Percentiles rank a stretch among this genome's conserved stretches.
Evolutionary conservation across 2,888 invertebrate genomes (phyloP).

Genomic region (Epinotia ramella): DNA sequence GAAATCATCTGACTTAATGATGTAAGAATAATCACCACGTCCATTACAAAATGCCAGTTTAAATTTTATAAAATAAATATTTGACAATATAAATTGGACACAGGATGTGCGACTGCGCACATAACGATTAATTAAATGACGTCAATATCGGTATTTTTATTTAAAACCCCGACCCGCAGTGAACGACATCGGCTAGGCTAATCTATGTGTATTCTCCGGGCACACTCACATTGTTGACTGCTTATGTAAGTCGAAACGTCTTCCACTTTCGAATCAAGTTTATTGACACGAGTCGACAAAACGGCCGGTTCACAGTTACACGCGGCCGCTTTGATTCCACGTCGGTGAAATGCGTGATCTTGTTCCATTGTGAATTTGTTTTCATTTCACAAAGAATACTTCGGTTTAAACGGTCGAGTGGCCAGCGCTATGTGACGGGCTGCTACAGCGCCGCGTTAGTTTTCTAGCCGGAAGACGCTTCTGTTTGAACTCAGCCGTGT

Average conservation of each 20-base stretch:
- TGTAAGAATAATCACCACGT: background rate
- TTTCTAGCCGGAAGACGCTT: conserved; percentile 42
- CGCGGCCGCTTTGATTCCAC: conserved; percentile 75
- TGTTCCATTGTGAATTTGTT: conserved; percentile 55
- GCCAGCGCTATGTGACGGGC: conserved; percentile 37
- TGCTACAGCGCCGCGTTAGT: conserved; percentile 33
- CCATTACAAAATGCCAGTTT: background rate
- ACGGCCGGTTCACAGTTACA: conserved; percentile 80
- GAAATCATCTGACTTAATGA: too few relatives aligned
- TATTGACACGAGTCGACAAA: conserved; percentile 85
- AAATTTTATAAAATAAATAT: background rate
- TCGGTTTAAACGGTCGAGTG: conserved; percentile 45
- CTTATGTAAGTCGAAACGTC: conserved; percentile 84
- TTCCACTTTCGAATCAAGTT: conserved; percentile 86
- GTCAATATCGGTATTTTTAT: conserved; percentile 35
- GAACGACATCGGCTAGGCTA: conserved; percentile 47
- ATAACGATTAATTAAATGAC: conserved; percentile 29
- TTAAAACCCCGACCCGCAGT: conserved; percentile 25
- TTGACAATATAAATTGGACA: conserved; percentile 6
- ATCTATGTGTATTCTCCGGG: conserved; percentile 53
- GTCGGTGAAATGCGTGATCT: conserved; percentile 60
- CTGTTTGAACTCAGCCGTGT: conserved; percentile 35
- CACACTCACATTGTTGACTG: conserved; percentile 77
- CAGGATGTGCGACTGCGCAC: conserved; percentile 17
- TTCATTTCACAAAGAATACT: conserved; percentile 46